Percentiles rank a stretch among this genome's conserved stretches.
These are phyloP conservation scores for Megaustenia siamemsis DNA, from an alignment of 2,888 invertebrate species.

Conservation along the genomic window DNA sequence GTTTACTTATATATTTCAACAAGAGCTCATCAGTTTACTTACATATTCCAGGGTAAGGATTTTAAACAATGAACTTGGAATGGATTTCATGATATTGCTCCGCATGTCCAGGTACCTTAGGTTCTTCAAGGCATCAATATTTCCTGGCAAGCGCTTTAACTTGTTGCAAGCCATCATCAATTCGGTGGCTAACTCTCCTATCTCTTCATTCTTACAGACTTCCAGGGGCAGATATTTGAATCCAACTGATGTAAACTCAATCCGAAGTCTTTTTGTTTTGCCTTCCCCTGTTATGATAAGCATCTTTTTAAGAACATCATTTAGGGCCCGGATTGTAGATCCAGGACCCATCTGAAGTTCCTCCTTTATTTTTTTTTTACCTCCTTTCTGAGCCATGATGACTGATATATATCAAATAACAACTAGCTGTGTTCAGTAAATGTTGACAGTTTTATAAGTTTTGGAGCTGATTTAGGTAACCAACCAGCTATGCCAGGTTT, in stretches of 20 bases:
- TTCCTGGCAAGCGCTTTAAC: constrained; percentile 76
- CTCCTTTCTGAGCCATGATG: constrained; percentile 35
- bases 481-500: too few relatives aligned
- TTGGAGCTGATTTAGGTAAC: too few relatives aligned
- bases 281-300: constrained; percentile 66
- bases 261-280: constrained; percentile 57
- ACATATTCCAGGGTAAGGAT: constrained; percentile 60
- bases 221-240: constrained; percentile 70
- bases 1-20: too few relatives aligned
- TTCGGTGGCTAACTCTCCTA: constrained; percentile 63
- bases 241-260: constrained; percentile 68
- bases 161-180: constrained; percentile 75
- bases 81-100: constrained; percentile 68
- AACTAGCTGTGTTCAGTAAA: not conserved
- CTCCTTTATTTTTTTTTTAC: not conserved
- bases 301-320: constrained; percentile 66
- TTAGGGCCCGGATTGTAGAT: constrained; percentile 77
- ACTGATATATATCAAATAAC: not conserved
- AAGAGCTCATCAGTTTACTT: constrained; percentile 29
- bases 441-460: not conserved
- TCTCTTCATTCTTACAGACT: constrained; percentile 76
- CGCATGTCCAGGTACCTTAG: constrained; percentile 68
- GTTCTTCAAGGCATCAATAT: constrained; percentile 68
- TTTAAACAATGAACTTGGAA: constrained; percentile 70
- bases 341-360: constrained; percentile 72